Conservation (phyloP, 2,888 invertebrate species). For the Diogma glabrata region DNA sequence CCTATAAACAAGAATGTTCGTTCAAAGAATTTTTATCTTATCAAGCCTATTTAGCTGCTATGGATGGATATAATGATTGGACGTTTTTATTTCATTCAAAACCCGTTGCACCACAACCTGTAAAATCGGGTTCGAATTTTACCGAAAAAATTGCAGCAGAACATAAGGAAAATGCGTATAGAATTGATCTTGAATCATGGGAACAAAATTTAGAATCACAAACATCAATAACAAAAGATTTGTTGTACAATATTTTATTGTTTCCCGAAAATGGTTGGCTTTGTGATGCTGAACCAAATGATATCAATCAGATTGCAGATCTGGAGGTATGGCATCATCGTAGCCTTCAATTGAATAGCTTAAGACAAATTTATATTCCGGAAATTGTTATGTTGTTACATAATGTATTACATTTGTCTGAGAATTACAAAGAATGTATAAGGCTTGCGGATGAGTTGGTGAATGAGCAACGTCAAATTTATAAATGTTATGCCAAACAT, state of each 20-base stretch:
- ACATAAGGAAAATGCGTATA: slow-evolving; percentile 67
- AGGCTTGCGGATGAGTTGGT: slow-evolving; percentile 70
- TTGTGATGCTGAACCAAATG: slow-evolving; percentile 49
- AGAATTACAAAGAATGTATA: slow-evolving; percentile 63
- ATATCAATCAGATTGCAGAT: slow-evolving; percentile 18
- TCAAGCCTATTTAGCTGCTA: slow-evolving; percentile 74
- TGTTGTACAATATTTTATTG: slow-evolving; percentile 73
- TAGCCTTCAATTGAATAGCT: slow-evolving; percentile 50
- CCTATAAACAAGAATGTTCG: slow-evolving; percentile 38
- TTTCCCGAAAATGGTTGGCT: slow-evolving; percentile 90
- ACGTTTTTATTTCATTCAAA: slow-evolving; percentile 69
- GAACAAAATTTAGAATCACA: slow-evolving; percentile 55
- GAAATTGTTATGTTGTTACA: slow-evolving; percentile 68
- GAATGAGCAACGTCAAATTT: slow-evolving; percentile 65
- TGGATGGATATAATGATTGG: slow-evolving; percentile 85
- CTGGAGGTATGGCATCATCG: slow-evolving; percentile 44
- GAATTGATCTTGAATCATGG: slow-evolving; percentile 69
- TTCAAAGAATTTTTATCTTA: slow-evolving; percentile 79
- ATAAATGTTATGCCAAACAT: slow-evolving; percentile 67
- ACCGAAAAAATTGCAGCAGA: slow-evolving; percentile 82
- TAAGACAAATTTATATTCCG: slow-evolving; percentile 74
- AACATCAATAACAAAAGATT: slow-evolving; percentile 61
- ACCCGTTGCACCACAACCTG: slow-evolving; percentile 54
- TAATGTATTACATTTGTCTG: slow-evolving; percentile 64
- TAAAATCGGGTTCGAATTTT: slow-evolving; percentile 53